Evolutionary conservation across 2,113 vertebrate genomes (phyloP).

Genomic region (Antidorcas marsupialis): DNA sequence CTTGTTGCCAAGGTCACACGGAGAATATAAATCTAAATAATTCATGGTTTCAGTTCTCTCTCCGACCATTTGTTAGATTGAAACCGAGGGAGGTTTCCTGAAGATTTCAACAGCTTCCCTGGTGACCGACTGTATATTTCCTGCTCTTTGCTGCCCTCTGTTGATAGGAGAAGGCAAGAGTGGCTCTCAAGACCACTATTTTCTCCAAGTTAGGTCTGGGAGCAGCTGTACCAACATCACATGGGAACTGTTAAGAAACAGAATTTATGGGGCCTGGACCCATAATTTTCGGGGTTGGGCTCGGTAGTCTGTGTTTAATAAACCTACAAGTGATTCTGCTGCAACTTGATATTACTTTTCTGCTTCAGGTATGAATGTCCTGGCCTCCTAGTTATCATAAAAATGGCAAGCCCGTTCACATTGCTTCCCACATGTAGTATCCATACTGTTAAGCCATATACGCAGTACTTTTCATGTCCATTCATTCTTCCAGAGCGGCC

Average conservation of each 20-base stretch:
- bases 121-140: neutral
- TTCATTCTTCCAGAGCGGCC: neutral
- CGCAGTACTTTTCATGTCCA: neutral
- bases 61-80: neutral
- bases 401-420: neutral
- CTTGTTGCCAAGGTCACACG: constrained; percentile 4
- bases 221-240: neutral
- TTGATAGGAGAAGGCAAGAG: neutral
- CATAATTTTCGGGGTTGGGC: neutral
- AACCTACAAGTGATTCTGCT: neutral
- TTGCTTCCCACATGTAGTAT: neutral
- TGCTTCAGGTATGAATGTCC: neutral
- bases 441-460: neutral
- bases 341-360: neutral
- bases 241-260: neutral
- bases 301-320: neutral
- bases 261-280: neutral
- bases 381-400: neutral
- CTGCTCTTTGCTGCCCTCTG: constrained; percentile 61
- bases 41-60: neutral
- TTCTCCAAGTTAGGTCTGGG: neutral
- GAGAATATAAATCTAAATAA: neutral
- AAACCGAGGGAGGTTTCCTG: neutral
- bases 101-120: neutral
- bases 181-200: neutral